Base-by-base conservation (phyloP, 53 echinoderm and acorn worm species). In the Henricia sp. region DNA sequence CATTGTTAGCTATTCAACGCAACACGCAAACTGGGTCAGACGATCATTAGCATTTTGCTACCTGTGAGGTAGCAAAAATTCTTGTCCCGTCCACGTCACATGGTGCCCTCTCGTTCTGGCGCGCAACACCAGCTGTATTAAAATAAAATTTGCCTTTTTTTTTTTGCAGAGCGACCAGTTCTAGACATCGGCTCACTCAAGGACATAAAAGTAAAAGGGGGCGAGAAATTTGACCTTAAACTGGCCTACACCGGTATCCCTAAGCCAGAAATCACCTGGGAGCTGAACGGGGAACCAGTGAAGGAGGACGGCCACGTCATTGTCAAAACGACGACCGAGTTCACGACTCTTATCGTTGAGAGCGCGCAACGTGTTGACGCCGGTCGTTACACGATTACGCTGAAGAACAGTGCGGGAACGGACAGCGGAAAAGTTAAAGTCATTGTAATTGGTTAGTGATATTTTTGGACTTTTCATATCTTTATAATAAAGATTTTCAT, bases 161-260 rank as follows among this genome's bases (percentile, higher is more conserved):
- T 41, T 3, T 60, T 74, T 43, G 20, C 88, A 94, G 99, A 94
- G 67, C 77, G 86, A 23, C 99, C 99, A 6, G 78, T 90, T 70
- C 91, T 99, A 4, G 90, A 99, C 70, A 65, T 99, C 41, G 74
- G 87, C 27, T 69, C 78, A 13, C 84, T 99, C 30, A 92, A 91
- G n/a, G 94, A 99, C 87, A 55, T 99, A 53, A 99, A 99, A 72
- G 94, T 99, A 30, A 99, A 99, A 75, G 99, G 92, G 36, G 99
- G 99, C 0, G 99, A 99, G 64, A 86, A 83, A 25, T 95, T 99
- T 85, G 91, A 95, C 74, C 83, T 99, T 65, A 63, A 86, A 17
- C 92, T 99, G 9, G 58, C 76, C 3, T 95, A 95, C 86, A 94
- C 99, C 8, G 99, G 99, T 9, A 75, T 99, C 37, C 99, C 99